These are phyloP conservation scores for Peucedramus taeniatus DNA, from an alignment of 2,113 vertebrate species.

Conservation along the genomic window DNA sequence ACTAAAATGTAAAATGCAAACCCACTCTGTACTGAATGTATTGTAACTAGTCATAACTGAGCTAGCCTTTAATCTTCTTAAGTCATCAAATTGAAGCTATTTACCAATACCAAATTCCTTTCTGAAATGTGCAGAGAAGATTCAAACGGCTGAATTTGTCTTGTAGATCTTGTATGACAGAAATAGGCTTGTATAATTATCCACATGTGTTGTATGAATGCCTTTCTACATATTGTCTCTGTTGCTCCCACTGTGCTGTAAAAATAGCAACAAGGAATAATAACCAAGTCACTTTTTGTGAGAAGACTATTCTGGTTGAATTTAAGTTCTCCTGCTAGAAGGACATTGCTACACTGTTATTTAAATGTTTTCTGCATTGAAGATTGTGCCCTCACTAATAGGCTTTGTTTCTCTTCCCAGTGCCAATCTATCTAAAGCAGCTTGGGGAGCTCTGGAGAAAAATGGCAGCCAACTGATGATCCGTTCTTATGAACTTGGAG, in stretches of 20 bases:
- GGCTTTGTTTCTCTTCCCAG: slow-evolving; percentile 66
- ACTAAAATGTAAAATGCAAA: background rate
- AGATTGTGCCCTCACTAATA: background rate
- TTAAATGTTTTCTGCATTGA: background rate
- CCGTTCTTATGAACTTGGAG: slow-evolving; percentile 95
- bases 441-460: slow-evolving; percentile 94
- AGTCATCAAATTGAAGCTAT: background rate
- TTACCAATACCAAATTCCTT: background rate
- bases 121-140: background rate
- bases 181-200: background rate
- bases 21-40: background rate
- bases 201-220: background rate
- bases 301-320: background rate
- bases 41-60: background rate
- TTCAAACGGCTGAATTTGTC: background rate
- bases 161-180: background rate
- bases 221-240: background rate
- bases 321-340: background rate
- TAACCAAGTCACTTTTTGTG: background rate
- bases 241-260: background rate
- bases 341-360: background rate
- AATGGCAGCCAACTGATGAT: slow-evolving; percentile 92
- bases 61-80: background rate
- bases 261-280: background rate
- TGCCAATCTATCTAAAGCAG: slow-evolving; percentile 96